Conservation (phyloP, 2,797 vertebrate species). For the Brachyrhaphis roseni region DNA sequence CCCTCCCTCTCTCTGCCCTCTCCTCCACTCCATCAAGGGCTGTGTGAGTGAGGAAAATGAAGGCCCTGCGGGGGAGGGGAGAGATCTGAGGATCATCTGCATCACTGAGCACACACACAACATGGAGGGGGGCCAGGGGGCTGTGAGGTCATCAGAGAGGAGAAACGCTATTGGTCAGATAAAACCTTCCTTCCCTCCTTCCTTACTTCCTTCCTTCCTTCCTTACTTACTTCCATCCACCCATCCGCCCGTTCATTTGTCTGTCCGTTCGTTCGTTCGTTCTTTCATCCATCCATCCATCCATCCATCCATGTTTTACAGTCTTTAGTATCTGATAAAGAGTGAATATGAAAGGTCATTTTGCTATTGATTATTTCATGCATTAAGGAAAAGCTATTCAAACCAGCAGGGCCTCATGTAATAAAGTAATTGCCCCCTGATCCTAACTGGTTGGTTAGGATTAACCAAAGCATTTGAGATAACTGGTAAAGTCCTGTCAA, state of each 20-base stretch:
- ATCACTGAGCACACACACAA: constrained; percentile 49
- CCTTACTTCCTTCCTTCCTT: not conserved
- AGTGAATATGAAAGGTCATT: not conserved
- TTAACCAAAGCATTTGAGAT: not conserved
- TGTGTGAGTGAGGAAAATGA: constrained; percentile 49
- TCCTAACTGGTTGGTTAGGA: not conserved
- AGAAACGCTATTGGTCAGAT: constrained; percentile 40
- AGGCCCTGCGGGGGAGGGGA: constrained; percentile 48
- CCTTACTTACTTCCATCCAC: not conserved
- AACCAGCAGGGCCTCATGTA: not conserved
- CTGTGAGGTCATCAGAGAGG: constrained; percentile 60
- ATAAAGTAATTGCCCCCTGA: not conserved
- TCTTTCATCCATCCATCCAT: too few species aligned
- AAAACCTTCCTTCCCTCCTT: not conserved
- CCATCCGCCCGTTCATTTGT: not conserved
- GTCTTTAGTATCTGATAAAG: not conserved
- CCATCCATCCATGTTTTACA: not conserved
- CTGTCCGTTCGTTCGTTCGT: too few species aligned
- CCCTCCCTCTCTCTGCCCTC: constrained; percentile 26
- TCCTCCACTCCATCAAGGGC: constrained; percentile 28
- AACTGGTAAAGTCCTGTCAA: not conserved
- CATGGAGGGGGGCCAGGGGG: constrained; percentile 25
- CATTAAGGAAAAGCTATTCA: not conserved
- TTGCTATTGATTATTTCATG: not conserved
- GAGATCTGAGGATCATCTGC: constrained; percentile 64